Conservation (phyloP, 2,888 invertebrate genomes). For the Monoplex corrugatus region DNA sequence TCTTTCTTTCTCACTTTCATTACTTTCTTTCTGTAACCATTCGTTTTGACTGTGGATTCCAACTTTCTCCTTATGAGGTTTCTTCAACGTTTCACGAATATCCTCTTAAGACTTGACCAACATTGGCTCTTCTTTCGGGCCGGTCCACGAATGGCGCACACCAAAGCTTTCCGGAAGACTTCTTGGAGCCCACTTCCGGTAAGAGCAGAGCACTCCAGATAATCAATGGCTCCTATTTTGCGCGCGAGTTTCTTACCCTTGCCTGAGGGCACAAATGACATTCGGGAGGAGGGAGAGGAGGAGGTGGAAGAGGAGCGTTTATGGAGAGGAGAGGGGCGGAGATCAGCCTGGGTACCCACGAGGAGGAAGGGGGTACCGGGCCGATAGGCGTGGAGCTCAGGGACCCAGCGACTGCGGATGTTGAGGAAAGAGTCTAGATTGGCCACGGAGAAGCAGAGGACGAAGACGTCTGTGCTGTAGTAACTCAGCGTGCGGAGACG, state of each 20-base stretch:
- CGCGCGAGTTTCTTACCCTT: slow-evolving; percentile 59
- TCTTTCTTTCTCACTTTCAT: background rate
- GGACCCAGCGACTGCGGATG: slow-evolving; percentile 72
- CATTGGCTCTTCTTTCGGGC: slow-evolving; percentile 65
- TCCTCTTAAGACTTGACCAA: slow-evolving; percentile 66
- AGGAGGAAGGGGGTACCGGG: slow-evolving; percentile 73
- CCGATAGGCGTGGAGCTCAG: slow-evolving; percentile 71
- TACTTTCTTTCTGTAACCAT: background rate
- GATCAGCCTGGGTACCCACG: slow-evolving; percentile 75
- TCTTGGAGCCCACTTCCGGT: slow-evolving; percentile 62
- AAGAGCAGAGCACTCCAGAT: slow-evolving; percentile 65
- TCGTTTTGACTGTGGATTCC: background rate
- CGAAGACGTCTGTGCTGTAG: slow-evolving; percentile 74
- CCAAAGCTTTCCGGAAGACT: slow-evolving; percentile 66
- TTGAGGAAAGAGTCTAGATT: slow-evolving; percentile 72
- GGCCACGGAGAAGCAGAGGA: slow-evolving; percentile 74
- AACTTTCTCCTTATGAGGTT: too few species aligned
- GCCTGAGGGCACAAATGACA: background rate
- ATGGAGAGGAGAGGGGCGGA: slow-evolving; percentile 58
- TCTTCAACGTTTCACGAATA: slow-evolving; percentile 55
- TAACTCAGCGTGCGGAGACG: slow-evolving; percentile 73
- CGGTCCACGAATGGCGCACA: slow-evolving; percentile 56
- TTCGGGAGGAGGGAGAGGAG: background rate
- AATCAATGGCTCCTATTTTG: slow-evolving; percentile 58
- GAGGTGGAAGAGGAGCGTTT: background rate